A percentile compares a stretch with the other conserved stretches of the same genome.
Evolutionary conservation across 2,888 invertebrate genomes (phyloP).

Genomic region (Drosophila greeni): DNA sequence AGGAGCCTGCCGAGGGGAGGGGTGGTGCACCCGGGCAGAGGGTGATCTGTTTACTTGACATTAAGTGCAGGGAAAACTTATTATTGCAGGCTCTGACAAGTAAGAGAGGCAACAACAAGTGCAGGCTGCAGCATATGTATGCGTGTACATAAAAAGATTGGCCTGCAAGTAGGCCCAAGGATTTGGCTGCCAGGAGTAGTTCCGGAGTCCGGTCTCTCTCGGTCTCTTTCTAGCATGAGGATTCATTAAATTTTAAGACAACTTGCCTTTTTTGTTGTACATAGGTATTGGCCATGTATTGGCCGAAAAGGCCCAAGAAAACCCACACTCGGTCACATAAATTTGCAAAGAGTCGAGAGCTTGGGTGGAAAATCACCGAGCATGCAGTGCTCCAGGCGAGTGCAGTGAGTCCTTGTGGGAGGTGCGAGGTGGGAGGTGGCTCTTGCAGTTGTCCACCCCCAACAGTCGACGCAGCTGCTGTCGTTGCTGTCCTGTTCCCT

Average conservation of each 20-base stretch:
- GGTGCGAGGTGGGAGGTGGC: conserved; percentile 8
- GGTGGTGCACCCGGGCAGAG: background rate
- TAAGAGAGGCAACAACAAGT: conserved; percentile 60
- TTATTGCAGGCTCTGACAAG: conserved; percentile 72
- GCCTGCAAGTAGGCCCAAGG: conserved; percentile 40
- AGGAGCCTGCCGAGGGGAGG: conserved; percentile 1
- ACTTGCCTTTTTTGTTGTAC: conserved; percentile 67
- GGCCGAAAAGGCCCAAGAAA: conserved; percentile 68
- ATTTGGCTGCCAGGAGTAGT: conserved; percentile 38
- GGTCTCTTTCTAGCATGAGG: conserved; percentile 40
- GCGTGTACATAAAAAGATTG: conserved; percentile 60
- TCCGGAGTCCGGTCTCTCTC: conserved; percentile 22
- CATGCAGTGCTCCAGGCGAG: conserved; percentile 10
- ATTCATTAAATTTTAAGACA: conserved; percentile 75
- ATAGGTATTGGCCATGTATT: conserved; percentile 51
- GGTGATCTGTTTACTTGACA: conserved; percentile 70
- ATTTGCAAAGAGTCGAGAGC: conserved; percentile 41
- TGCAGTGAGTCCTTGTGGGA: conserved; percentile 42
- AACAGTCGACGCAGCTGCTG: conserved; percentile 57
- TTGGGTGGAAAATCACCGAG: conserved; percentile 34
- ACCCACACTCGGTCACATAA: conserved; percentile 60
- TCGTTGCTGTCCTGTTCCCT: conserved; percentile 41
- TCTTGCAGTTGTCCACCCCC: conserved; percentile 9
- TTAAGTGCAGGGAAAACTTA: conserved; percentile 71
- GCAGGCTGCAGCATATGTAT: conserved; percentile 8